Conservation (phyloP, 2,113 vertebrate species). For the Crotalus helleri region DNA sequence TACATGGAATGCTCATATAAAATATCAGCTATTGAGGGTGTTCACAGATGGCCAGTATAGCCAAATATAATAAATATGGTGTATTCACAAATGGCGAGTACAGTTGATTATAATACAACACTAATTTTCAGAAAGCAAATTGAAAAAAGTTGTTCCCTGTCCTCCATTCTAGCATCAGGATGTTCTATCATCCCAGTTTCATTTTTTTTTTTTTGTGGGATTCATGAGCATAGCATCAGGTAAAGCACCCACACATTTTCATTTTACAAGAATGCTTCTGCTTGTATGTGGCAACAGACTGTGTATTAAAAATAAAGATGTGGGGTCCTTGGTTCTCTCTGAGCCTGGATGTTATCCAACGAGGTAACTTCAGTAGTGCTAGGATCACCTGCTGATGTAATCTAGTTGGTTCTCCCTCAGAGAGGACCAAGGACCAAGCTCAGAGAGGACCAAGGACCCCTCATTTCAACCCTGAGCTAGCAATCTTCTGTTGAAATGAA, state of each 20-base stretch:
- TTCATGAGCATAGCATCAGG: neutral
- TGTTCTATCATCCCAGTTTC: neutral
- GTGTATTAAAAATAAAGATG: neutral
- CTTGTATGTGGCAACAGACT: neutral
- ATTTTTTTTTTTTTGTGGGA: neutral
- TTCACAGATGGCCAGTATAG: neutral
- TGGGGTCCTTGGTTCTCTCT: neutral
- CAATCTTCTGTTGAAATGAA: neutral
- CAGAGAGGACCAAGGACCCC: neutral
- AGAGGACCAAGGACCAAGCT: neutral
- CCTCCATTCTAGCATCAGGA: neutral
- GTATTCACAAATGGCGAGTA: neutral
- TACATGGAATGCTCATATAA: neutral
- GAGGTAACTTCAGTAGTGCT: neutral
- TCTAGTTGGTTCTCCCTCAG: neutral
- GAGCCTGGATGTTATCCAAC: neutral
- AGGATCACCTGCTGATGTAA: neutral
- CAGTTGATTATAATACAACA: neutral
- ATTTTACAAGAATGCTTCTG: neutral
- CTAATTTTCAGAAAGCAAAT: neutral
- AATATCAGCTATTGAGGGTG: neutral
- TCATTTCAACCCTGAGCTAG: neutral
- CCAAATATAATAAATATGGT: neutral
- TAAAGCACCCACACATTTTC: neutral
- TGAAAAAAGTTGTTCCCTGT: neutral